Evolutionary conservation across 2,113 vertebrate genomes (phyloP).

Genomic region (Panurus biarmicus): DNA sequence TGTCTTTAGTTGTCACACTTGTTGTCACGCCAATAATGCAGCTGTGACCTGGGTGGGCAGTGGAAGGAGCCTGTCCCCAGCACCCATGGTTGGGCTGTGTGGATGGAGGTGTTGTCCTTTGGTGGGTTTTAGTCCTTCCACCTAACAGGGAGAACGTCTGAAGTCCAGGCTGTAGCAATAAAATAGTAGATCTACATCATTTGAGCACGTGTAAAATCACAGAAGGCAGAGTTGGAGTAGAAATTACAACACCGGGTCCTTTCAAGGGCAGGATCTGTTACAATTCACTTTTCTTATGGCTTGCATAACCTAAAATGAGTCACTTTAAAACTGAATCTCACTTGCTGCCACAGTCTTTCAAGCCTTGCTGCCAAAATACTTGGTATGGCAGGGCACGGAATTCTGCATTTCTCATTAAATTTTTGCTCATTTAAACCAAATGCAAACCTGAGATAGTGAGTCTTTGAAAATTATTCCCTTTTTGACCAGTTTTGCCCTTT

Average conservation of each 20-base stretch:
- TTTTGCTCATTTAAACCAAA: neutral
- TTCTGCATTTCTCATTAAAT: neutral
- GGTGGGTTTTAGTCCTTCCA: neutral
- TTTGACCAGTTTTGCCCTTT: neutral
- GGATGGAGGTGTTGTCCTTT: neutral
- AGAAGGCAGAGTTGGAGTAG: neutral
- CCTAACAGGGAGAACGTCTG: neutral
- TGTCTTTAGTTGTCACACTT: neutral
- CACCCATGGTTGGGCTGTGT: rapidly evolving
- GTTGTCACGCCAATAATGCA: neutral
- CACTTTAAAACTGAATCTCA: neutral
- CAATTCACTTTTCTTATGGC: neutral
- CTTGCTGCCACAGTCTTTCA: neutral
- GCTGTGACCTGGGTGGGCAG: neutral
- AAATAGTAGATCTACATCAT: neutral
- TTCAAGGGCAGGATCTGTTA: neutral
- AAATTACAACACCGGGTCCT: neutral
- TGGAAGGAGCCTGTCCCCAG: neutral
- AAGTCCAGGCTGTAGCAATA: neutral
- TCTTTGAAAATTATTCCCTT: neutral
- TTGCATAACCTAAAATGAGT: neutral
- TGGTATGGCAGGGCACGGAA: neutral
- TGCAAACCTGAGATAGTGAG: neutral
- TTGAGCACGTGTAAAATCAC: neutral
- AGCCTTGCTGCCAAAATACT: neutral